Evolutionary conservation across 2,888 invertebrate genomes (phyloP), one percentile per base, ranked within the genome.

Genomic region (Timema podura): DNA sequence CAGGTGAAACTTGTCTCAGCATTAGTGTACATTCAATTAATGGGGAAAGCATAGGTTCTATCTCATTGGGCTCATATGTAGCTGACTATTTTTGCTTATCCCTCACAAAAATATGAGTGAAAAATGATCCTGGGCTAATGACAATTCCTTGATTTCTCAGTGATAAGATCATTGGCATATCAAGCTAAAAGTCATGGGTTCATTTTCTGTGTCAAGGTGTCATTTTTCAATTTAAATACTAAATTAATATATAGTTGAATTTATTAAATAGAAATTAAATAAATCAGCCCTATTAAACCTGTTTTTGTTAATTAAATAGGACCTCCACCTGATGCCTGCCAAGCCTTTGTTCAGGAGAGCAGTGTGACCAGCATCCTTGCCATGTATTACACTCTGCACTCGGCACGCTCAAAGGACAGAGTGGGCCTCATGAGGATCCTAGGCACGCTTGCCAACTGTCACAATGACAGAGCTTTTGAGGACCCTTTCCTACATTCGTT

Each of bases 401-500:
- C 94, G 9, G 92, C 95, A 0, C 89, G 93, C 74, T 85, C 89
- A 67, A 88, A 91, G 76, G 95, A 95, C 80, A 85, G 91, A 73
- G 89, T 91, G 48, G 92, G 94, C 13, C 83, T 94, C 72, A 85
- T 95, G 79, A 84, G 96, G 76, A 92, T 96, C 30, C 82, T 97
- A n/a, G 94, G 95, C 7, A 93, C 94, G 68, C 83, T 98, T 64
- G 92, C 95, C 0, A 91, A 91, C 78, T 96, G 95, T 79, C 94
- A 95, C 81, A 93, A 92, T 77, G 95, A 96, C 76, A 85, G 95
- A 73, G 93, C 96, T 0, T 96, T 95, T 80, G 96, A 96, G 80
- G 97, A 98, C 83, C 96, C 96, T 6, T 96, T 96, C 80, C 82
- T 98, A 70, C 97, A 98, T 84, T 93, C 95, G 13, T 83, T 98